Percentiles rank a stretch among this genome's conserved stretches.
phyloP scores from a whole-genome alignment of 30 jellyfish, hydroid and myxozoan genomes.

The Turritopsis dohrnii region DNA sequence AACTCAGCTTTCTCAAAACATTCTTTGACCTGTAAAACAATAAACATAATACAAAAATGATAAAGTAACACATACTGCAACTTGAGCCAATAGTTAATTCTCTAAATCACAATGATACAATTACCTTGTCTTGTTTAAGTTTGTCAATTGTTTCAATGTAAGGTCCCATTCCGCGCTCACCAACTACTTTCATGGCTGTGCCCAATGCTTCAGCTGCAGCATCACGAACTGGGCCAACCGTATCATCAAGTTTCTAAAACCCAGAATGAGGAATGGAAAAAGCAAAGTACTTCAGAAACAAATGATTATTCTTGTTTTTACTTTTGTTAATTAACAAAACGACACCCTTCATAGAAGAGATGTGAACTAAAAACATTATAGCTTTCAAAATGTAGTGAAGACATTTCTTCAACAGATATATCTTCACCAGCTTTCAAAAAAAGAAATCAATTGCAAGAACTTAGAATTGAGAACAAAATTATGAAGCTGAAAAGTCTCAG shows the following conservation, averaged over 20 bases:
- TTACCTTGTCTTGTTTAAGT: constrained; percentile 74
- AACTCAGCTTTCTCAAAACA: constrained; percentile 73
- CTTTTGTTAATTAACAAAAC: no score
- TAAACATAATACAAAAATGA: no score
- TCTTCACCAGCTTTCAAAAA: no score
- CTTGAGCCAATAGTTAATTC: background rate
- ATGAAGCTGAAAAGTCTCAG: background rate
- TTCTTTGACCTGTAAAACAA: constrained; percentile 65
- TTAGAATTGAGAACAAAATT: no score
- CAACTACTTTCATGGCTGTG: constrained; percentile 79
- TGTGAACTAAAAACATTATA: no score
- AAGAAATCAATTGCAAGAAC: no score
- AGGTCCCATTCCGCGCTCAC: constrained; percentile 77
- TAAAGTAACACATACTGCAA: background rate
- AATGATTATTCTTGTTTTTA: background rate
- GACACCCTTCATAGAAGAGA: no score
- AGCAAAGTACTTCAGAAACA: constrained; percentile 5
- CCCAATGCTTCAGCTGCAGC: constrained; percentile 93
- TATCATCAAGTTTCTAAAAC: constrained; percentile 84
- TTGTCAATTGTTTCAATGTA: constrained; percentile 70
- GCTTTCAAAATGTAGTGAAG: no score
- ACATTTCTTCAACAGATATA: no score
- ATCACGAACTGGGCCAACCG: constrained; percentile 89
- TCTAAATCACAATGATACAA: background rate
- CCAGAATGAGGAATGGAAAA: background rate